Conservation (phyloP, 2,888 invertebrate species). For the Drosophila emarginata region DNA sequence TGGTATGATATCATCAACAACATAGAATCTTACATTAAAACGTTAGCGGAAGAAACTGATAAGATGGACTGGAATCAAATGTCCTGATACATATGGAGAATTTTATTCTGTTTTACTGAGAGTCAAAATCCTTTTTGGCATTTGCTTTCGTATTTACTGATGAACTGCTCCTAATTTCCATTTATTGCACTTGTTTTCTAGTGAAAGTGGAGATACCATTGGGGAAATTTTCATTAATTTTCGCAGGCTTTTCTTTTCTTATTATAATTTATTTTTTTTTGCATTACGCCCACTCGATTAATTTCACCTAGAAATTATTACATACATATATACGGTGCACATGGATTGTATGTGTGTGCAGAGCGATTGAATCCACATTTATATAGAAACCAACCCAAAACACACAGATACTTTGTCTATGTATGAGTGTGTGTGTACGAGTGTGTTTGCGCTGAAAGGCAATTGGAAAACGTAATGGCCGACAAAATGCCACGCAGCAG, state of each 20-base stretch:
- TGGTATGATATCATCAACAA: not conserved
- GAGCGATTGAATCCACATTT: constrained; percentile 4
- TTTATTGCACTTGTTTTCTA: not conserved
- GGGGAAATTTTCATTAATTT: constrained; percentile 25
- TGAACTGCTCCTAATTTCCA: not conserved
- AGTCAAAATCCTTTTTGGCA: not conserved
- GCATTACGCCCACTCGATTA: constrained; percentile 45
- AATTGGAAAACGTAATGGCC: constrained; percentile 73
- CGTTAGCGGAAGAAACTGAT: not conserved
- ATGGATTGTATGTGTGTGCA: constrained; percentile 10
- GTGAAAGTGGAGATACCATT: not conserved
- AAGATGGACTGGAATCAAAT: constrained; percentile 14
- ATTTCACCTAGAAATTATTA: constrained; percentile 54
- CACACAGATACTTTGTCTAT: constrained; percentile 23
- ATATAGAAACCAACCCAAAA: constrained; percentile 8
- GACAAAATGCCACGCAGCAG: constrained; percentile 71
- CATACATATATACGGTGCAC: constrained; percentile 18
- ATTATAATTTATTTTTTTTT: constrained; percentile 40
- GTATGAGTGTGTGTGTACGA: constrained; percentile 33
- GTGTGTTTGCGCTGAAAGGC: constrained; percentile 51
- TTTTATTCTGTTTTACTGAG: not conserved
- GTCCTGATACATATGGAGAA: not conserved
- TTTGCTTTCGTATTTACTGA: not conserved
- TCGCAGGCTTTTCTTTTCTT: constrained; percentile 16
- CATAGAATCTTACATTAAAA: constrained; percentile 27